phyloP scores from a whole-genome alignment of 2,888 invertebrate genomes.

The Glyphotaelius pellucidus region DNA sequence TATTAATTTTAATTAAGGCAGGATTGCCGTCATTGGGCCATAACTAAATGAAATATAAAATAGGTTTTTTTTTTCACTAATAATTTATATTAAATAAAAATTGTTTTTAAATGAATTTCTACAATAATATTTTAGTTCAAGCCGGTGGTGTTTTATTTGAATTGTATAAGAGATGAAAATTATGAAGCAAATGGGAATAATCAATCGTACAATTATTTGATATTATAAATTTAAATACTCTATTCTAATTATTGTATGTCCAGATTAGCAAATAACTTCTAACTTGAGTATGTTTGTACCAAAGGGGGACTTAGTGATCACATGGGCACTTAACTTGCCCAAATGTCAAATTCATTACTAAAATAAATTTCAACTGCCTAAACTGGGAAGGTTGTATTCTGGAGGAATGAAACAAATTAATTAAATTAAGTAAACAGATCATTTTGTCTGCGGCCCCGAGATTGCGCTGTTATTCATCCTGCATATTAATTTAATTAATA shows the following conservation, averaged over 20 bases:
- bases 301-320: neutral
- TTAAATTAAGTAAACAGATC: neutral
- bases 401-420: neutral
- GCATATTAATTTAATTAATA: too few species aligned
- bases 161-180: neutral
- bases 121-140: neutral
- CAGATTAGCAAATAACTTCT: neutral
- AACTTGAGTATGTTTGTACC: neutral
- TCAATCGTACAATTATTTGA: neutral
- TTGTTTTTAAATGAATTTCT: neutral
- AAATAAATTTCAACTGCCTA: neutral
- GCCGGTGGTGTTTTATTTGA: neutral
- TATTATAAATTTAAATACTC: neutral
- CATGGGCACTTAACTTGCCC: neutral
- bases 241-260: constrained; percentile 1
- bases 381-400: neutral
- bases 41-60: neutral
- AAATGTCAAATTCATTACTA: neutral
- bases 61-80: neutral
- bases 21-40: neutral
- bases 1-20: neutral
- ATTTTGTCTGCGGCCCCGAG: neutral
- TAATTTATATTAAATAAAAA: neutral
- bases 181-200: neutral
- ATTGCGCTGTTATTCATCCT: too few species aligned